Evolutionary conservation across 2,113 vertebrate genomes (phyloP).

Genomic region (Protobothrops mucrosquamatus): DNA sequence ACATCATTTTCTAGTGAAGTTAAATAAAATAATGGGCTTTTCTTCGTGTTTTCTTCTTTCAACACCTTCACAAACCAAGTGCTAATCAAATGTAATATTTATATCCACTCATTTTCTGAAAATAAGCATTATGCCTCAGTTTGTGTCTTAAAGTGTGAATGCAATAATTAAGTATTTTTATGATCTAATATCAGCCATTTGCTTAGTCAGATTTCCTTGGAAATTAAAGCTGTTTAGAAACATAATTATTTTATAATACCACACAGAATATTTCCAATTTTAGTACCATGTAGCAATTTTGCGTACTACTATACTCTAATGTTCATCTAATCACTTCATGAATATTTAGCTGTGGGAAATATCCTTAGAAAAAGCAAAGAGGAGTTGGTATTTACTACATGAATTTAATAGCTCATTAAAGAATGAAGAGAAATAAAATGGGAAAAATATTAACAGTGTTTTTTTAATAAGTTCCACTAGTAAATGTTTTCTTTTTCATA

Average conservation of each 20-base stretch:
- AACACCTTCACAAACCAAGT: not conserved
- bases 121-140: not conserved
- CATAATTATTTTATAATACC: not conserved
- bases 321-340: not conserved
- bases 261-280: not conserved
- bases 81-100: not conserved
- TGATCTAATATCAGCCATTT: conserved; percentile 5
- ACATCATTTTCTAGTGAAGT: not conserved
- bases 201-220: conserved; percentile 9
- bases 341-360: conserved; percentile 20
- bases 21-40: not conserved
- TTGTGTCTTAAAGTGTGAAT: not conserved
- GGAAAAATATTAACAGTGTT: not conserved
- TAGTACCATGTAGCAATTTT: not conserved
- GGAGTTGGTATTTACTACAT: not conserved
- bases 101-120: not conserved
- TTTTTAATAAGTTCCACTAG: not conserved
- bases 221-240: conserved; percentile 9
- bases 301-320: conserved; percentile 16
- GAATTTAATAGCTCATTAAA: not conserved
- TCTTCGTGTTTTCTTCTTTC: not conserved
- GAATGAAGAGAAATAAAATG: conserved; percentile 14
- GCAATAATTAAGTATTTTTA: conserved; percentile 21
- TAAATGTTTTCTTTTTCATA: not conserved
- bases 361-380: not conserved